Conservation (phyloP, 2,797 vertebrate species). For the Lerista edwardsae region DNA sequence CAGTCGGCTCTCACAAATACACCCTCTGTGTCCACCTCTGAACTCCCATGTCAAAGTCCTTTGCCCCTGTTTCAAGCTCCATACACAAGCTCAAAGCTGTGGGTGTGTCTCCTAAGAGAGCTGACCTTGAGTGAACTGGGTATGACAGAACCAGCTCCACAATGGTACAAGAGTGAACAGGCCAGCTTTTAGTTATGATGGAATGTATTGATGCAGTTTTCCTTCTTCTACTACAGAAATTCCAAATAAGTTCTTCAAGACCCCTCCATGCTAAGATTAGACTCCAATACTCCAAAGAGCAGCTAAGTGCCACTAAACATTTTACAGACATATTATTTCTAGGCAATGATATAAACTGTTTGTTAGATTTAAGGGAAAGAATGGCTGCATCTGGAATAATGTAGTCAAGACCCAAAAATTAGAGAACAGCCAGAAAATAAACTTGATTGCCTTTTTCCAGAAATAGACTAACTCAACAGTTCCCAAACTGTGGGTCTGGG, state of each 20-base stretch:
- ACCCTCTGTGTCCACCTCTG: no score
- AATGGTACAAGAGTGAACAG: background rate
- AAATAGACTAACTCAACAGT: background rate
- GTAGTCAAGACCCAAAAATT: background rate
- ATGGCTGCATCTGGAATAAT: background rate
- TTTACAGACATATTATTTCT: slow-evolving; percentile 7
- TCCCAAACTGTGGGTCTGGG: no score
- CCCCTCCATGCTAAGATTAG: slow-evolving; percentile 12
- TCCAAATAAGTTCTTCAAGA: background rate
- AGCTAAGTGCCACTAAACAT: background rate
- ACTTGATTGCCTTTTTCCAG: slow-evolving; percentile 30
- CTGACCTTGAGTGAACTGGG: no score
- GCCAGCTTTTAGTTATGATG: background rate
- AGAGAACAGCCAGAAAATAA: background rate
- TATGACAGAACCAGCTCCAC: background rate
- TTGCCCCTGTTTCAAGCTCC: no score
- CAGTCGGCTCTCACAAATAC: no score
- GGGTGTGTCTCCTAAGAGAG: no score
- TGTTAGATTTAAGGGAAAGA: background rate
- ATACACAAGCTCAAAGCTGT: no score
- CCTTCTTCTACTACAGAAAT: background rate
- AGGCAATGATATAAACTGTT: background rate
- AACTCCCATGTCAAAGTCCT: no score
- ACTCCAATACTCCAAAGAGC: slow-evolving; percentile 1
- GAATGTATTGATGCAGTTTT: background rate